Base-by-base conservation (phyloP, 2,113 vertebrate genomes). In the Mola mola region DNA sequence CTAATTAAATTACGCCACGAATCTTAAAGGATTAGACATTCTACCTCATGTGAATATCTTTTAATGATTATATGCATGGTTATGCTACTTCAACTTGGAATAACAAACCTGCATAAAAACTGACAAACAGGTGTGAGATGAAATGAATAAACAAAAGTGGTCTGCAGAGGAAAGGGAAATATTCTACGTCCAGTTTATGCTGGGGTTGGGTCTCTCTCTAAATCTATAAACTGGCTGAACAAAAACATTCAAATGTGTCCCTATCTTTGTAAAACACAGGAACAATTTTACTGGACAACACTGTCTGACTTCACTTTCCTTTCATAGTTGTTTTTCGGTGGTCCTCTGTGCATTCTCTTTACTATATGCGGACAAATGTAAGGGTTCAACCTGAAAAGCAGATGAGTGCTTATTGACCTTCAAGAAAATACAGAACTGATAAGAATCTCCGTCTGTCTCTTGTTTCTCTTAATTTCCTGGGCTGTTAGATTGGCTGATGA, bases 381-480 rank as follows among this genome's bases (percentile, higher is more conserved):
- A 21, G 52, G 58, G 19, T 20, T 64, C 1, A 60, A 21, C 4
- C 42, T 43, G 46, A 37, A 29, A 60, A 51, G 34, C 38, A 48
- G 51, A 28, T 9, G 38, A 59, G 53, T 38, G 26, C 60, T 46
- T 51, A 46, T 69, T 72, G 29, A 62, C 66, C 73, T 59, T 76
- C 53, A 53, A 64, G 37, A 58, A 78, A 63, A 83, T 4, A 1
- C 17, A 37, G n/a, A 26, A 41, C 24, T 22, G 73, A 76, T 64
- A 28, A 10, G 9, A 69, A 64, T 76, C 60, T 64, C 26, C 31
- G 42, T 65, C 67, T 75, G 36, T 22, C 53, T 79, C 38, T 38
- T 55, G 47, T 61, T 67, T 74, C 74, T 78, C 56, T 81, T 80
- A 34, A 80, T 85, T 83, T 87, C 79, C 72, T 76, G 66, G 57